phyloP scores from a whole-genome alignment of 2,888 invertebrate species.

The Cyaniris semiargus region DNA sequence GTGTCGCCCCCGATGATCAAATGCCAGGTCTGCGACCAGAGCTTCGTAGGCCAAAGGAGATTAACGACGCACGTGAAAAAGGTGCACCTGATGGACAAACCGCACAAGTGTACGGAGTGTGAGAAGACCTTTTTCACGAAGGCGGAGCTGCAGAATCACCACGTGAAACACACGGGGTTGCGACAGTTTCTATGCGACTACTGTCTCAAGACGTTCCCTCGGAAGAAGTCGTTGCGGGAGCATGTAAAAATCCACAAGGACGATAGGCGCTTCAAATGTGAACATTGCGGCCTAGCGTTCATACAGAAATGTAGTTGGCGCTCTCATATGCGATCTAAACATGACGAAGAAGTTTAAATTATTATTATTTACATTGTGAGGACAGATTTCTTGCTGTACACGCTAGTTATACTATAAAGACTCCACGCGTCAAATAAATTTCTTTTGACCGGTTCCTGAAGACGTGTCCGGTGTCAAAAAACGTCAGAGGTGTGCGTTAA shows the following conservation, averaged over 20 bases:
- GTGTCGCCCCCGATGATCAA: slow-evolving; percentile 42
- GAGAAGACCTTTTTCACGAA: slow-evolving; percentile 56
- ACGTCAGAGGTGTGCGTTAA: too few relatives aligned
- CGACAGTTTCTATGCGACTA: slow-evolving; percentile 52
- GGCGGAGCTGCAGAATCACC: slow-evolving; percentile 50
- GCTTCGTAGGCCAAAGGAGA: slow-evolving; percentile 49
- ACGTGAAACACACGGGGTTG: slow-evolving; percentile 51
- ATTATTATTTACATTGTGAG: slow-evolving; percentile 7
- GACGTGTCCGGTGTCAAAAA: too few relatives aligned
- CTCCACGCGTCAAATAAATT: too few relatives aligned
- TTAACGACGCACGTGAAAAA: slow-evolving; percentile 55
- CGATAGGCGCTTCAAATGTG: slow-evolving; percentile 44
- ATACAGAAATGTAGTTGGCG: slow-evolving; percentile 46
- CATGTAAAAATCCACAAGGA: slow-evolving; percentile 46
- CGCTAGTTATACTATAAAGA: not conserved
- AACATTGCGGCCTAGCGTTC: slow-evolving; percentile 44
- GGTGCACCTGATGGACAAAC: slow-evolving; percentile 55
- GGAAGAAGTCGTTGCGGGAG: slow-evolving; percentile 44
- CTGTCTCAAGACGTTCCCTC: slow-evolving; percentile 52
- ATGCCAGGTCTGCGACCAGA: slow-evolving; percentile 56
- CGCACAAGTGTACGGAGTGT: slow-evolving; percentile 54
- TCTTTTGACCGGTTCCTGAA: too few relatives aligned
- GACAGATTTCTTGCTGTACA: not conserved
- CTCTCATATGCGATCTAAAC: slow-evolving; percentile 44
- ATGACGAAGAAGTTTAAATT: slow-evolving; percentile 37